Percentiles rank a stretch among this genome's conserved stretches.
These are phyloP conservation scores for Holothuria glaberrima DNA, from an alignment of 35 echinoderm and acorn worm species.

Conservation along the genomic window DNA sequence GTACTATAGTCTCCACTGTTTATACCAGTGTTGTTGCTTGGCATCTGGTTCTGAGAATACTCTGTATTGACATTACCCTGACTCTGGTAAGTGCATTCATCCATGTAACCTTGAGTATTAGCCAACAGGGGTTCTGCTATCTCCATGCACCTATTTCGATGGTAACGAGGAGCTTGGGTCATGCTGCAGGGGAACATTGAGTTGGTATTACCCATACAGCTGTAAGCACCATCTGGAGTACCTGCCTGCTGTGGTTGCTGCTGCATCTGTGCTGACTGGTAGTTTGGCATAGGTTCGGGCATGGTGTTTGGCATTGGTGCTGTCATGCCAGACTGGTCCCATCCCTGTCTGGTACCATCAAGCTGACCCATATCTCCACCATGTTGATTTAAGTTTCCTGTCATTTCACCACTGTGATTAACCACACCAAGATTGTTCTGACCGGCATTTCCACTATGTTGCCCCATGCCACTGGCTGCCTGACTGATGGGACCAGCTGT, in stretches of 20 bases:
- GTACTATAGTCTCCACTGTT: constrained; percentile 48
- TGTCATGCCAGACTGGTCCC: constrained; percentile 48
- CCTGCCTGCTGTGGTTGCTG: not conserved
- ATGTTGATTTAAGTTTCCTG: not conserved
- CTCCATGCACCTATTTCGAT: constrained; percentile 86
- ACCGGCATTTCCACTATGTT: not conserved
- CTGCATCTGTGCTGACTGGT: constrained; percentile 29
- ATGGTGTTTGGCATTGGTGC: constrained; percentile 26
- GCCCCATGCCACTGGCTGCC: constrained; percentile 23
- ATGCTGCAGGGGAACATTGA: constrained; percentile 63
- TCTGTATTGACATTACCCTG: constrained; percentile 41
- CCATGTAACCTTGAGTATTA: constrained; percentile 51
- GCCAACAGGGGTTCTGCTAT: constrained; percentile 84
- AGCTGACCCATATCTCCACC: constrained; percentile 10
- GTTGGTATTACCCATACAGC: constrained; percentile 62
- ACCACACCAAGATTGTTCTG: constrained; percentile 36
- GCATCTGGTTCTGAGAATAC: constrained; percentile 36
- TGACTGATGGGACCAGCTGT: not conserved
- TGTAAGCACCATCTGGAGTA: constrained; percentile 14
- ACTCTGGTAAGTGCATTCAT: constrained; percentile 10
- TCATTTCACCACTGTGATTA: constrained; percentile 12
- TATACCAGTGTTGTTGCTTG: constrained; percentile 19
- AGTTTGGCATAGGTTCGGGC: constrained; percentile 39
- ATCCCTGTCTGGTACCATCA: constrained; percentile 15
- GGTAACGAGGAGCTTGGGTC: constrained; percentile 41